Evolutionary conservation across 2,888 invertebrate species (phyloP).

Genomic region (Brachyptera putata): DNA sequence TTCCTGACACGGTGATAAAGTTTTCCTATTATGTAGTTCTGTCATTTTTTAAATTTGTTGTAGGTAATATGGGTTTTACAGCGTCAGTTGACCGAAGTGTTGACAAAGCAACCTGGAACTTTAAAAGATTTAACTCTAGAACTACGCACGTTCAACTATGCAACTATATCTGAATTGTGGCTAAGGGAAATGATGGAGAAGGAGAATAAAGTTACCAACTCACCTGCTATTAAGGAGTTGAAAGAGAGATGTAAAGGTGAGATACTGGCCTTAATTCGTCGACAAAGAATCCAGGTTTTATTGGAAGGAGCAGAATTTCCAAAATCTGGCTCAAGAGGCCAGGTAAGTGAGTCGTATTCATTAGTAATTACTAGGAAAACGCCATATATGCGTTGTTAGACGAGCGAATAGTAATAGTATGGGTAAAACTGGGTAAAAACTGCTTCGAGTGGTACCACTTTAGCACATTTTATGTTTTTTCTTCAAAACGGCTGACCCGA

Average conservation of each 20-base stretch:
- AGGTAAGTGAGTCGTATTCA: constrained; percentile 15
- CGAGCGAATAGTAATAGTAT: no score
- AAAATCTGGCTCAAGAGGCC: constrained; percentile 16
- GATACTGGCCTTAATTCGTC: constrained; percentile 17
- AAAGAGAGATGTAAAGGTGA: background rate
- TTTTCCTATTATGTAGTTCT: background rate
- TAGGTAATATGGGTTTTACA: constrained; percentile 27
- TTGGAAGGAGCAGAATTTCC: constrained; percentile 25
- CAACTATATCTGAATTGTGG: constrained; percentile 22
- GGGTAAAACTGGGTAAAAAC: no score
- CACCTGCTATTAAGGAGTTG: constrained; percentile 23
- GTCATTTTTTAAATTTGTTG: background rate
- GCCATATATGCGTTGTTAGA: no score
- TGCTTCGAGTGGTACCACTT: no score
- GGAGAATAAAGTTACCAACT: constrained; percentile 18
- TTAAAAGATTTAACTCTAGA: constrained; percentile 18
- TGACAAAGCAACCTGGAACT: constrained; percentile 11
- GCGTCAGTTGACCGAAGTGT: constrained; percentile 25
- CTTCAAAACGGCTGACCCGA: no score
- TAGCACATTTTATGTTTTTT: no score
- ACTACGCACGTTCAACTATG: constrained; percentile 23
- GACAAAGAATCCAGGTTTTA: constrained; percentile 25
- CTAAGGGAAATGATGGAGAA: constrained; percentile 22
- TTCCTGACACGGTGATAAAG: background rate
- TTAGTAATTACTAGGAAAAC: no score